Evolutionary conservation across 2,888 invertebrate genomes (phyloP).

Genomic region (Siphlonurus alternatus): DNA sequence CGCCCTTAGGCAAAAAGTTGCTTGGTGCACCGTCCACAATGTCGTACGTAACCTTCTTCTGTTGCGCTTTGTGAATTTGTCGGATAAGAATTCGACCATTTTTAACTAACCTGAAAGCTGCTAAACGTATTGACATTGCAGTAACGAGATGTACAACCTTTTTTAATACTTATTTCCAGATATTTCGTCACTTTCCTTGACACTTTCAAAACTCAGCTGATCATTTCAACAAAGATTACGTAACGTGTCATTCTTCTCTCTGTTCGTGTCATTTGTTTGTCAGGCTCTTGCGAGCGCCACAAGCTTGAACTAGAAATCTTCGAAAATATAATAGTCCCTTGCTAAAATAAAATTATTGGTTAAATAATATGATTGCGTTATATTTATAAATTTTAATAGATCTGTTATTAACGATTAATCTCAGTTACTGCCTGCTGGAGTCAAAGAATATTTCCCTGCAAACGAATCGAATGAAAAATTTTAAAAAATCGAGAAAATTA

Average conservation of each 20-base stretch:
- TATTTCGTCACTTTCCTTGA: neutral
- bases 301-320: too few relatives aligned
- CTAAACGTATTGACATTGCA: conserved; percentile 37
- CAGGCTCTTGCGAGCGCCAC: neutral
- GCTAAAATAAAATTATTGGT: too few relatives aligned
- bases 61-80: conserved; percentile 31
- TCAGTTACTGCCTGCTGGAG: too few relatives aligned
- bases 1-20: conserved; percentile 16
- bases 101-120: conserved; percentile 36
- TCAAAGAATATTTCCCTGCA: too few relatives aligned
- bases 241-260: too few relatives aligned
- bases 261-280: neutral
- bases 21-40: conserved; percentile 16
- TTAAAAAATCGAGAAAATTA: too few relatives aligned
- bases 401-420: too few relatives aligned
- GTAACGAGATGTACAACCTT: neutral
- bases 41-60: conserved; percentile 19
- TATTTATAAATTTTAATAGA: neutral
- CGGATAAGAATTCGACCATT: conserved; percentile 40
- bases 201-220: neutral
- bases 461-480: neutral
- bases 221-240: neutral
- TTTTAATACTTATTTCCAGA: neutral
- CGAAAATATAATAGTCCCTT: neutral
- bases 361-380: too few relatives aligned